Percentiles rank a stretch among this genome's conserved stretches.
Conservation (phyloP, 2,113 vertebrate species). For the Erythrocercus mccallii region DNA sequence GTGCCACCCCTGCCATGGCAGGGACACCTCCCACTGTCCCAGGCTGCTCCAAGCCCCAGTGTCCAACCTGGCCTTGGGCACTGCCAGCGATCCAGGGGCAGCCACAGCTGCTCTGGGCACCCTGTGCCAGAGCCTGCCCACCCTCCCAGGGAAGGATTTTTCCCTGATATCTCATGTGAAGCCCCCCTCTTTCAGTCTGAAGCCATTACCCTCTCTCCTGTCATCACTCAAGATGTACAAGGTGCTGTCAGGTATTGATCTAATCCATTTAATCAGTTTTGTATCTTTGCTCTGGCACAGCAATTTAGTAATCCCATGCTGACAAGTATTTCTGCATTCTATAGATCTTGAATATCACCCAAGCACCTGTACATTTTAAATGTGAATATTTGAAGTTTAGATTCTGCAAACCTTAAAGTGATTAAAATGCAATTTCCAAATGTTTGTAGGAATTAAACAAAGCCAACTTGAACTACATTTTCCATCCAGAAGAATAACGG, state of each 20-base stretch:
- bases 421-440: background rate
- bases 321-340: background rate
- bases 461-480: background rate
- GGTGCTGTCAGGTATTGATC: background rate
- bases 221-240: background rate
- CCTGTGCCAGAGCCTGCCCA: background rate
- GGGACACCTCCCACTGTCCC: background rate
- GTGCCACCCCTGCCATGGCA: background rate
- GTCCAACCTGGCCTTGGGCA: background rate
- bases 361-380: background rate
- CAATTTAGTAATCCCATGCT: background rate
- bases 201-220: background rate
- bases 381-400: background rate
- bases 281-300: background rate
- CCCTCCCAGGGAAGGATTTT: background rate
- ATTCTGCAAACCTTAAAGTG: background rate
- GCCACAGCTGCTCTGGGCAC: background rate
- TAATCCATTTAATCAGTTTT: background rate
- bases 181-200: background rate
- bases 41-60: background rate
- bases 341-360: background rate
- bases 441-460: background rate
- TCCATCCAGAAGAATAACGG: background rate
- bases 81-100: background rate
- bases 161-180: background rate